Percentiles rank a stretch among this genome's conserved stretches.
Conservation (phyloP, 2,113 vertebrate species). For the Bubo bubo region DNA sequence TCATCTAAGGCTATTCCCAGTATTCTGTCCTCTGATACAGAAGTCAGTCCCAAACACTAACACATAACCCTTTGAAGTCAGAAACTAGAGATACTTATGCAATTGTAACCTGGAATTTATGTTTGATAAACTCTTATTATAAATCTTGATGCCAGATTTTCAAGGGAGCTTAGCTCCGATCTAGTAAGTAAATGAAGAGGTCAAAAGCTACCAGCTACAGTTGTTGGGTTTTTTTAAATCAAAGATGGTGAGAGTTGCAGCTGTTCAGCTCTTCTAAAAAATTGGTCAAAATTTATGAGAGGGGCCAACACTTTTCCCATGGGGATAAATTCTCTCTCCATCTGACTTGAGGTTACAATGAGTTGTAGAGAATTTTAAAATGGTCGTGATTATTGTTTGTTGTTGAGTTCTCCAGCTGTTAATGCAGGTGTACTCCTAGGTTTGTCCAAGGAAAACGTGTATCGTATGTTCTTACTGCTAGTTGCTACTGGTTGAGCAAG, state of each 20-base stretch:
- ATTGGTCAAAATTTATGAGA: background rate
- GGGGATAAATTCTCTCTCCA: background rate
- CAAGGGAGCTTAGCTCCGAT: background rate
- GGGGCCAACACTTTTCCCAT: background rate
- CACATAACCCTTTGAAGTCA: background rate
- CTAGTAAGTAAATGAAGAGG: background rate
- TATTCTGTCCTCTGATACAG: background rate
- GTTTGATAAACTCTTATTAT: background rate
- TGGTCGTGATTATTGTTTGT: background rate
- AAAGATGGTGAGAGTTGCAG: background rate
- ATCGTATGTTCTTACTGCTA: background rate
- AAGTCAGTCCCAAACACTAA: background rate
- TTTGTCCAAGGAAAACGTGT: background rate
- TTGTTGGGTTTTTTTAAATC: background rate
- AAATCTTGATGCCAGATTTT: background rate
- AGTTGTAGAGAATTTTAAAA: background rate
- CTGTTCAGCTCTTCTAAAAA: background rate
- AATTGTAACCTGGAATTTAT: background rate
- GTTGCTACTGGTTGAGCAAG: background rate
- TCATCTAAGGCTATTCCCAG: background rate
- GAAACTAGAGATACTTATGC: background rate
- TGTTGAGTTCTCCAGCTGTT: background rate
- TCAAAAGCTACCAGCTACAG: background rate
- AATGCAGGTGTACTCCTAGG: background rate
- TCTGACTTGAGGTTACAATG: background rate